Percentiles rank a stretch among this genome's conserved stretches.
phyloP scores from a whole-genome alignment of 2,888 invertebrate species.

The Eilema griseolum region DNA sequence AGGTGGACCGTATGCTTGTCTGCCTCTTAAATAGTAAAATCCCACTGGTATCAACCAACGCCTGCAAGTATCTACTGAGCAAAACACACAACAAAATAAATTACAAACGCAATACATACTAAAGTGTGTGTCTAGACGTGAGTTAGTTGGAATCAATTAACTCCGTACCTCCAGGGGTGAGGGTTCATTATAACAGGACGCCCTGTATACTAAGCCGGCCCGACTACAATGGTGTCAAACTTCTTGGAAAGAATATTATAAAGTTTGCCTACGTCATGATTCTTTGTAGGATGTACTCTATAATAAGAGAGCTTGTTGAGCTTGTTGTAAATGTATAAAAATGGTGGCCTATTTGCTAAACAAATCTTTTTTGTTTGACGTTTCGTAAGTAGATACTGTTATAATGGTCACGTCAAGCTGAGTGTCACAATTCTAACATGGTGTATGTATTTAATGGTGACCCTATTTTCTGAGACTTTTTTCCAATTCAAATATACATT shows the following conservation, averaged over 20 bases:
- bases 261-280: neutral
- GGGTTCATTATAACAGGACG: slow-evolving; percentile 49
- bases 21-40: too few species aligned
- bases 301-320: neutral
- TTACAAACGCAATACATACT: slow-evolving; percentile 35
- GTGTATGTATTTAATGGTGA: too few species aligned
- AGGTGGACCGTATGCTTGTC: too few species aligned
- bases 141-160: slow-evolving; percentile 51
- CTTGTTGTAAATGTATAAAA: too few species aligned
- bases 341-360: too few species aligned
- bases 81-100: slow-evolving; percentile 22
- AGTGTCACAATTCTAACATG: too few species aligned
- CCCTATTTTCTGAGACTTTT: too few species aligned
- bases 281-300: neutral
- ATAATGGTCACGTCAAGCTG: too few species aligned
- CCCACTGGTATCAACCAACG: neutral
- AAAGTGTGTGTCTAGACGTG: slow-evolving; percentile 36
- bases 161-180: slow-evolving; percentile 27
- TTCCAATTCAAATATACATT: too few species aligned
- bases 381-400: too few species aligned
- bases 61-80: slow-evolving; percentile 6
- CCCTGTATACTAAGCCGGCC: slow-evolving; percentile 32
- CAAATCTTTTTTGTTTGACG: too few species aligned
- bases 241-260: neutral
- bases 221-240: slow-evolving; percentile 37